Base-by-base conservation (phyloP, 2,113 vertebrate genomes). In the Choloepus hoffmanni region DNA sequence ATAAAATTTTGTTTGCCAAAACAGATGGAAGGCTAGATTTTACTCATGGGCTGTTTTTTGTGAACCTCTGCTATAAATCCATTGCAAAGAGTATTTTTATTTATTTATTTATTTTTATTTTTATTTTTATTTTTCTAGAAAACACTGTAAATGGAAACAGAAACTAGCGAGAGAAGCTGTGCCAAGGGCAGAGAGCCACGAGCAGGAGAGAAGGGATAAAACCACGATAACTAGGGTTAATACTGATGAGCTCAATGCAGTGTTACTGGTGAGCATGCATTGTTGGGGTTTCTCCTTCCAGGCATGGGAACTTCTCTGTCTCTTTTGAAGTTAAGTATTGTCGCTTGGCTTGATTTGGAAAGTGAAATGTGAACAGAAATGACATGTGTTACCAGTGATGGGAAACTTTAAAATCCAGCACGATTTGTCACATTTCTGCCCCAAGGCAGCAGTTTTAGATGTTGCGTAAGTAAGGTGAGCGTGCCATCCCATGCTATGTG, bases 201-300 rank as follows among this genome's bases (percentile, higher is more conserved):
- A 23, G 12, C 18, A 1, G 58, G 24, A 12, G 43, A 24, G 26
- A 33, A 11, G 14, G 9, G 58, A 33, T 45, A 19, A 58, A 6
- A 65, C 18, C 2, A 1, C 4, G 58, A 63, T 45, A 30, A 16
- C 3, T 0, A 4, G 58, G 58, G 58, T 18, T 23, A 60, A 60
- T 60, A 18, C 58, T 60, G 58, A 11, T 21, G 43, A 40, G 12
- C 16, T 48, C 67, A 14, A 0, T 1, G 48, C 3, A 4, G 15
- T 2, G 12, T 28, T n/a, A 33, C 3, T 1, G 2, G 50, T 7
- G 0, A 9, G 55, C 8, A 4, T 28, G 8, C 16, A 0, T 12
- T 7, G 5, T 21, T 2, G 4, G 5, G 36, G n/a, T 24, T 58
- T 23, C 23, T 43, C 76, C 26, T 33, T 40, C n/a, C 11, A 23